These are phyloP conservation scores for Ischnura elegans DNA, from an alignment of 2,888 invertebrate species.

Conservation along the genomic window DNA sequence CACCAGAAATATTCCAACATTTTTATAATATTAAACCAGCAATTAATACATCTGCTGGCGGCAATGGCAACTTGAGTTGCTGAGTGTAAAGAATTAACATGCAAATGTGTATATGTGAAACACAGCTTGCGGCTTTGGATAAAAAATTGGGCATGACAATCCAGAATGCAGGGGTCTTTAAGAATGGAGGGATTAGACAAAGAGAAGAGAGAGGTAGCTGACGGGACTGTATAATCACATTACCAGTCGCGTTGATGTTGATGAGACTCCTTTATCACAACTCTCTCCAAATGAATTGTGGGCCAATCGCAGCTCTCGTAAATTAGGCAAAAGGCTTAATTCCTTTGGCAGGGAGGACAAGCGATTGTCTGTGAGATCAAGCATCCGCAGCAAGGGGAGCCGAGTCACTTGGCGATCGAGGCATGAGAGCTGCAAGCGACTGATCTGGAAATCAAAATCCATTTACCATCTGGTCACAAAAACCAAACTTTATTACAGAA, in stretches of 20 bases:
- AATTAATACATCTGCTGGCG: too few species aligned
- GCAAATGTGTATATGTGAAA: too few species aligned
- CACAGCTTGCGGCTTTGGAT: too few species aligned
- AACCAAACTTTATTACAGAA: background rate
- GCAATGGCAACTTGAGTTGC: too few species aligned
- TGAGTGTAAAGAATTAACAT: too few species aligned
- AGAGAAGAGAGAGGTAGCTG: too few species aligned
- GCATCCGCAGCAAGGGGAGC: constrained; percentile 82
- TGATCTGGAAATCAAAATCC: constrained; percentile 77
- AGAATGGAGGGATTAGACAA: too few species aligned
- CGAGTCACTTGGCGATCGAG: constrained; percentile 86
- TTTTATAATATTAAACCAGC: too few species aligned
- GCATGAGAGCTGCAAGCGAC: constrained; percentile 82
- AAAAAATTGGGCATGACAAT: too few species aligned
- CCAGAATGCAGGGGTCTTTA: too few species aligned
- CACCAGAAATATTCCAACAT: too few species aligned
- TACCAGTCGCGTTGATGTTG: constrained; percentile 15
- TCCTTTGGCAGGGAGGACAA: constrained; percentile 86
- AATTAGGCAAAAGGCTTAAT: constrained; percentile 82
- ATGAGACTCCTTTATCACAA: background rate
- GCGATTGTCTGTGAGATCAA: constrained; percentile 87
- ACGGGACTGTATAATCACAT: background rate
- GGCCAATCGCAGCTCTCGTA: constrained; percentile 83
- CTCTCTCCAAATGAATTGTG: constrained; percentile 83
- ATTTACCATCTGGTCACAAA: too few species aligned